These are phyloP conservation scores for Drosophila demipolita DNA, from an alignment of 2,888 invertebrate genomes.

Conservation along the genomic window DNA sequence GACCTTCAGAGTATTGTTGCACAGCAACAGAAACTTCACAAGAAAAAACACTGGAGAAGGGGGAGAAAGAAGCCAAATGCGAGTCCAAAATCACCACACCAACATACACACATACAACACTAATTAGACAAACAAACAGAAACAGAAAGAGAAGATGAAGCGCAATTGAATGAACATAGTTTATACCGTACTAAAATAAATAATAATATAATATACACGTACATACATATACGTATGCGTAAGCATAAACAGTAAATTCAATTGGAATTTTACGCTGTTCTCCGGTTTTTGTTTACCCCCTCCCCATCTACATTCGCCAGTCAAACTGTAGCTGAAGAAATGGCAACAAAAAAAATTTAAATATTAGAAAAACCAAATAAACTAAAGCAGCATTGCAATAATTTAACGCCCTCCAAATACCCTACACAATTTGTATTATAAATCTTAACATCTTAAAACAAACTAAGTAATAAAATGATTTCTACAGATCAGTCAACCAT, in stretches of 20 bases:
- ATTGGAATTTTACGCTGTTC: conserved; percentile 13
- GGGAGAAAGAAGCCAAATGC: not conserved
- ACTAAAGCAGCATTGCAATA: conserved; percentile 8
- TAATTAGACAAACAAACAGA: conserved; percentile 67
- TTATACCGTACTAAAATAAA: conserved; percentile 48
- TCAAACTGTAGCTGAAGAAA: conserved; percentile 4
- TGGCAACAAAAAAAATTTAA: conserved; percentile 21
- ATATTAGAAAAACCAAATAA: not conserved
- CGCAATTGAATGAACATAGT: conserved; percentile 16
- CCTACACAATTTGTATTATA: not conserved
- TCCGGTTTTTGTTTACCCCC: not conserved
- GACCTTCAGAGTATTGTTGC: conserved; percentile 16
- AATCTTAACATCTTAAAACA: not conserved
- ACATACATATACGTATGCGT: conserved; percentile 11
- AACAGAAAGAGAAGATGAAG: conserved; percentile 29
- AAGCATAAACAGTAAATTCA: conserved; percentile 33
- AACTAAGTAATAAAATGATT: not conserved
- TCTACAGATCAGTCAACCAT: not conserved
- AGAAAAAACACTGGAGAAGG: conserved; percentile 2
- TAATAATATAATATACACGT: conserved; percentile 20
- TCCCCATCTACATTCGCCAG: not conserved
- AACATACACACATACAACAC: conserved; percentile 36
- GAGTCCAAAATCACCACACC: not conserved
- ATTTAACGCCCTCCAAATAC: not conserved
- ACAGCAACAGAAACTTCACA: not conserved